These are phyloP conservation scores for pig (Sus scrofa) DNA, from an alignment of 2,113 vertebrate species.

Conservation along the genomic window T2T-Sscrofa CM000813.6:100027001-100027500, in stretches of 20 bases:
- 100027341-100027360: neutral
- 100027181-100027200: conserved; percentile 39
- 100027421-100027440: neutral
- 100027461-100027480: neutral
- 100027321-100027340: neutral
- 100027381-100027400: neutral
- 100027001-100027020: conserved; percentile 27
- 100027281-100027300: neutral
- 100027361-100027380: neutral
- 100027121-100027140: conserved; percentile 15
- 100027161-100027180: conserved; percentile 3
- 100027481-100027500: neutral
- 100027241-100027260: neutral
- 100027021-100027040: conserved; percentile 10
- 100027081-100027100: conserved; percentile 41
- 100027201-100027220: neutral
- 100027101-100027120: conserved; percentile 10
- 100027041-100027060: neutral
- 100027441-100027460: neutral
- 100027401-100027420: neutral
- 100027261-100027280: neutral
- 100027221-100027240: neutral
- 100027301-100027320: neutral
- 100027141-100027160: neutral
- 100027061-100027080: neutral